Conservation (phyloP, 2,797 vertebrate genomes). For the Momotus momota region DNA sequence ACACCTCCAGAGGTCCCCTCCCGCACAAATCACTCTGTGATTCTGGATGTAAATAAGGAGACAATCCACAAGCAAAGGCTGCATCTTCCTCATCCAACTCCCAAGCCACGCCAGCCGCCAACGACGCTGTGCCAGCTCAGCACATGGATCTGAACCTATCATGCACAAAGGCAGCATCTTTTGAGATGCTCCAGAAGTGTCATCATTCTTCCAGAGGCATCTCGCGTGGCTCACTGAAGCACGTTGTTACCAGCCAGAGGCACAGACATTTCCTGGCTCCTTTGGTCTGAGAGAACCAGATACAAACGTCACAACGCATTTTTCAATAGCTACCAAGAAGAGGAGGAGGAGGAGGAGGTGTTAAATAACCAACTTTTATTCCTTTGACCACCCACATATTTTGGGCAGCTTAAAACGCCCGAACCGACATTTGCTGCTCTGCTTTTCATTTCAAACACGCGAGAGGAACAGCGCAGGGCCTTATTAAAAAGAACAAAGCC, state of each 20-base stretch:
- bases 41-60: neutral
- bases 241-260: neutral
- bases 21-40: neutral
- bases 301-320: neutral
- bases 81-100: neutral
- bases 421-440: neutral
- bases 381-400: neutral
- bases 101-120: neutral
- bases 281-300: neutral
- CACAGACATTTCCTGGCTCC: neutral
- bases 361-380: neutral
- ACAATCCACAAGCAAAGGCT: neutral
- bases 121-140: neutral
- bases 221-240: neutral
- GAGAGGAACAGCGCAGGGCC: neutral
- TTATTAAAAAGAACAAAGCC: neutral
- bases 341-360: neutral
- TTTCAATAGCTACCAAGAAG: neutral
- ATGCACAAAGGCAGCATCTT: neutral
- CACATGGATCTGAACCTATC: neutral
- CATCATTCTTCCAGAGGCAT: neutral
- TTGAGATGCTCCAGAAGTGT: neutral
- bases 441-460: neutral
- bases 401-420: neutral
- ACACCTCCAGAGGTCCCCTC: neutral